A percentile compares a stretch with the other conserved stretches of the same genome.
These are phyloP conservation scores for Lepidostoma basale DNA, from an alignment of 1,140 invertebrate species.

Conservation along the genomic window DNA sequence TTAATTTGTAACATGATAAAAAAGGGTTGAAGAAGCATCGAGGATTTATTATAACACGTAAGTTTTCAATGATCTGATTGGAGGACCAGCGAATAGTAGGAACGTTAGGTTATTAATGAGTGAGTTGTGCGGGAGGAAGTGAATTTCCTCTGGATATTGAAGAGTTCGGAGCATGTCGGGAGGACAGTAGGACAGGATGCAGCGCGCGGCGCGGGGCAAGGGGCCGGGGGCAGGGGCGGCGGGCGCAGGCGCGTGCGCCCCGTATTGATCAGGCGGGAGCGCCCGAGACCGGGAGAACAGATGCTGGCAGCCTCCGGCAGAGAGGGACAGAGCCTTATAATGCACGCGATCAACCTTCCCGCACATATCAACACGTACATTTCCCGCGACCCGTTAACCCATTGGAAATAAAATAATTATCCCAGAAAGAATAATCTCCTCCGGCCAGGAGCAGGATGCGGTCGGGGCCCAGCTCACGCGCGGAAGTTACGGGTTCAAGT, in stretches of 20 bases:
- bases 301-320: constrained; percentile 27
- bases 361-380: constrained; percentile 33
- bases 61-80: too few species aligned
- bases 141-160: too few species aligned
- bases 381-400: constrained; percentile 18
- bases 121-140: too few species aligned
- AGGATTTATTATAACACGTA: too few species aligned
- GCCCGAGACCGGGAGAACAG: constrained; percentile 30
- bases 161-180: background rate
- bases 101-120: too few species aligned
- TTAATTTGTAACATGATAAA: too few species aligned
- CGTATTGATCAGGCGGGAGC: constrained; percentile 39
- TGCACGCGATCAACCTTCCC: constrained; percentile 40
- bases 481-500: constrained; percentile 17
- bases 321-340: constrained; percentile 32
- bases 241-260: constrained; percentile 8
- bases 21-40: too few species aligned
- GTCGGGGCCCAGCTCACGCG: background rate
- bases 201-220: background rate
- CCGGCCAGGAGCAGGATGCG: constrained; percentile 25
- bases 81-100: too few species aligned
- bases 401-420: constrained; percentile 4
- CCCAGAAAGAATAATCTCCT: constrained; percentile 8
- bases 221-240: background rate
- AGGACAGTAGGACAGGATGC: background rate